phyloP scores from a whole-genome alignment of 2,797 vertebrate species.

The Sphenopsis melanotis region DNA sequence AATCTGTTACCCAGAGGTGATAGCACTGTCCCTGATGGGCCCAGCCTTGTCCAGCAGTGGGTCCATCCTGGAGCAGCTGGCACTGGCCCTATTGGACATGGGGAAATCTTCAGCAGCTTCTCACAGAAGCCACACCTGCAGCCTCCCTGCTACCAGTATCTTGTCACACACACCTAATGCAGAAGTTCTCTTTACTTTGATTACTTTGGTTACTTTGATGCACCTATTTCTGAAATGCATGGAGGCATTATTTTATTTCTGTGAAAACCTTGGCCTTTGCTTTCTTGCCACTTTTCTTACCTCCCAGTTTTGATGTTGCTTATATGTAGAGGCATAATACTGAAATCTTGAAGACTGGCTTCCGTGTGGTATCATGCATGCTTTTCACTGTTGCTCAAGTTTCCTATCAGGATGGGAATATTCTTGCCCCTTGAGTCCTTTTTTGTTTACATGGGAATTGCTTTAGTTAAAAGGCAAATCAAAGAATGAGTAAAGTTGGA shows the following conservation, averaged over 20 bases:
- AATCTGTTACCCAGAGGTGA: neutral
- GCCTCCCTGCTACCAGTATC: neutral
- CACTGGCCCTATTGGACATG: neutral
- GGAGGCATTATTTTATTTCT: neutral
- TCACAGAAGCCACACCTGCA: neutral
- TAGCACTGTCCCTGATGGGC: neutral
- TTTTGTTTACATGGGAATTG: neutral
- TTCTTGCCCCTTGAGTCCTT: fast-evolving
- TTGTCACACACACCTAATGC: neutral
- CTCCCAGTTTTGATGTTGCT: neutral
- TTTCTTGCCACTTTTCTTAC: neutral
- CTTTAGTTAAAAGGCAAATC: neutral
- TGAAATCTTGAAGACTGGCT: neutral
- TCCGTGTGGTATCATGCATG: neutral
- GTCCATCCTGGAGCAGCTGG: neutral
- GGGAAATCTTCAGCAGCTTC: neutral
- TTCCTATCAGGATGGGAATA: neutral
- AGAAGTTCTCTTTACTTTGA: neutral
- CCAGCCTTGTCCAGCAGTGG: neutral
- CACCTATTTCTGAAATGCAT: neutral
- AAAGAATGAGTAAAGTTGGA: neutral
- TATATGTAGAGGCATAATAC: neutral
- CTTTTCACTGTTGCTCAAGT: neutral
- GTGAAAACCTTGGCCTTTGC: neutral
- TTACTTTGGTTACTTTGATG: neutral